Evolutionary conservation across 2,113 vertebrate species (phyloP).

Genomic region (Isurus oxyrinchus): DNA sequence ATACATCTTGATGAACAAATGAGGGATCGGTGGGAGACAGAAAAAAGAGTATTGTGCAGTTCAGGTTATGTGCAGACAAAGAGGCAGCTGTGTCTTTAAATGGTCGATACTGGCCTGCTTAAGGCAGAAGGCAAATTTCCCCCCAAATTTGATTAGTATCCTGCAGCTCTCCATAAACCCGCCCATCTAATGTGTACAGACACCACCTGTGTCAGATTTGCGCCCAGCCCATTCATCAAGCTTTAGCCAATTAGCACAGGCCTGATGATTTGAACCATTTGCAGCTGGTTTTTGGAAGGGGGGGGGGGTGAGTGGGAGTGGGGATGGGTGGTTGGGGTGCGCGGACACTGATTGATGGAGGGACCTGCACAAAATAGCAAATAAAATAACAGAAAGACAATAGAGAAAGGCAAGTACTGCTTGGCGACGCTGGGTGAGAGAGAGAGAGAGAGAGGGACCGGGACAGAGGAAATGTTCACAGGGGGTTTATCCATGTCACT

Average conservation of each 20-base stretch:
- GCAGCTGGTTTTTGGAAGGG: neutral
- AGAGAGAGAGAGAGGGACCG: neutral
- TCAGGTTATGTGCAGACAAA: neutral
- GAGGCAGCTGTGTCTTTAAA: conserved; percentile 1
- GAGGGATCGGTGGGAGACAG: neutral
- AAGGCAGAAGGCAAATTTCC: conserved; percentile 47
- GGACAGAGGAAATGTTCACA: neutral
- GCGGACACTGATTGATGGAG: neutral
- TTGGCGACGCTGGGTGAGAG: neutral
- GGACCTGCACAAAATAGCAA: neutral
- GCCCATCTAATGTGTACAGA: conserved; percentile 52
- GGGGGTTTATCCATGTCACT: conserved; percentile 7
- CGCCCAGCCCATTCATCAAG: conserved; percentile 74
- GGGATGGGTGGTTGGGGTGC: neutral
- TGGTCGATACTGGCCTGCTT: conserved; percentile 34
- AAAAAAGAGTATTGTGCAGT: neutral
- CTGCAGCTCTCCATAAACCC: conserved; percentile 60
- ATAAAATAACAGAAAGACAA: neutral
- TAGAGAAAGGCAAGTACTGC: neutral
- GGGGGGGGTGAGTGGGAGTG: neutral
- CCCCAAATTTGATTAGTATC: conserved; percentile 67
- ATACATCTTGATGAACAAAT: neutral
- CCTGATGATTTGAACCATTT: neutral
- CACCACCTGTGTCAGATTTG: conserved; percentile 66
- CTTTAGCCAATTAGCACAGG: conserved; percentile 67